A percentile compares a stretch with the other conserved stretches of the same genome.
phyloP scores from a whole-genome alignment of 2,888 invertebrate genomes.

The Pseudanteris insignis region DNA sequence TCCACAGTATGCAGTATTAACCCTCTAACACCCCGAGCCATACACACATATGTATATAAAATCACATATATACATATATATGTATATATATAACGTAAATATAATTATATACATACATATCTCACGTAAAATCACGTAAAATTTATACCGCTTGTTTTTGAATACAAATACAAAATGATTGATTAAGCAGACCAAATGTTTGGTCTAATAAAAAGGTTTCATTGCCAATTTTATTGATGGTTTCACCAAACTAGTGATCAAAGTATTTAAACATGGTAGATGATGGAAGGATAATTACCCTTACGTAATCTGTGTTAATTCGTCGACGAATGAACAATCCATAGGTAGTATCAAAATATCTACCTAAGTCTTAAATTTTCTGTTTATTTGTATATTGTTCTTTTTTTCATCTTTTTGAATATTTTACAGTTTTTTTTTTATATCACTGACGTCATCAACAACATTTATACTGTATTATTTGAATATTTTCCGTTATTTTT shows the following conservation, averaged over 20 bases:
- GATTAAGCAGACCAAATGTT: slow-evolving; percentile 6
- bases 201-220: slow-evolving; percentile 7
- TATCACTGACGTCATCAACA: slow-evolving; percentile 45
- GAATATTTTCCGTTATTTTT: slow-evolving; percentile 12
- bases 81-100: slow-evolving; percentile 1
- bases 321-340: slow-evolving; percentile 38
- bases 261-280: background rate
- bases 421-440: slow-evolving; percentile 45
- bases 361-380: slow-evolving; percentile 48
- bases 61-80: slow-evolving; percentile 1
- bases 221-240: background rate
- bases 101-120: slow-evolving; percentile 4
- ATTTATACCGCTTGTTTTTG: slow-evolving; percentile 4
- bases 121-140: background rate
- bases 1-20: too few species aligned
- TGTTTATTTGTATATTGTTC: slow-evolving; percentile 28
- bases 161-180: background rate
- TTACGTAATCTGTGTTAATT: too few species aligned
- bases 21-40: too few species aligned
- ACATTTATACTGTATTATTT: slow-evolving; percentile 45
- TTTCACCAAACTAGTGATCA: slow-evolving; percentile 1
- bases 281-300: slow-evolving; percentile 3
- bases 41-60: too few species aligned
- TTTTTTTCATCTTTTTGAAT: slow-evolving; percentile 2
- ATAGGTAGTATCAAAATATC: slow-evolving; percentile 45